Conservation (phyloP, 2,113 vertebrate species). For the Semicossyphus pulcher region DNA sequence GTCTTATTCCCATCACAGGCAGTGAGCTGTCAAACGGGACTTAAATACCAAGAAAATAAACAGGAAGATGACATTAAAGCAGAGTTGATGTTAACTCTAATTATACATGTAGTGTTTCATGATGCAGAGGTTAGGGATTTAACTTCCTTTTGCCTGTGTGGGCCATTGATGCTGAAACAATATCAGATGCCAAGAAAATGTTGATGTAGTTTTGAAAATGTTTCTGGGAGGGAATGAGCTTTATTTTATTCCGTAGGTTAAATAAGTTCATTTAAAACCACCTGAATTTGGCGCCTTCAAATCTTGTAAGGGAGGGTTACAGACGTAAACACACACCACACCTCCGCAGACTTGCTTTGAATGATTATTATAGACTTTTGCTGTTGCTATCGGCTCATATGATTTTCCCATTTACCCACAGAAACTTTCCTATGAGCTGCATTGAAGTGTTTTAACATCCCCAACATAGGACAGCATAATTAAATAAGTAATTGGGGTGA, state of each 20-base stretch:
- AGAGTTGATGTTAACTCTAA: background rate
- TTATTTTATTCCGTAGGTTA: too few species aligned
- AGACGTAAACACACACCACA: background rate
- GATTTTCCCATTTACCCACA: background rate
- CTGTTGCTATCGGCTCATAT: background rate
- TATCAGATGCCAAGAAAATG: background rate
- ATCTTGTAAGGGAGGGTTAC: background rate
- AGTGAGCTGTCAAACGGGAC: background rate
- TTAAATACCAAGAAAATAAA: constrained; percentile 14
- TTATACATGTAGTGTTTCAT: background rate
- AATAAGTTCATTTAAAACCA: too few species aligned
- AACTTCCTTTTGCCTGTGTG: background rate
- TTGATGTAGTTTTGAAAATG: too few species aligned
- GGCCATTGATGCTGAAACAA: background rate
- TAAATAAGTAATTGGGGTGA: background rate
- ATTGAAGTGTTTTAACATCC: background rate
- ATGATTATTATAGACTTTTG: background rate
- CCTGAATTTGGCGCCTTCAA: too few species aligned
- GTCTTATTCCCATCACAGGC: constrained; percentile 15
- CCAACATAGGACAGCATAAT: too few species aligned
- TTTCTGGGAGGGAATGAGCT: background rate
- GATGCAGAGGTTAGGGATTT: background rate
- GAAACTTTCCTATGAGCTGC: background rate
- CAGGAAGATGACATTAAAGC: background rate
- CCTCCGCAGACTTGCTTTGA: background rate